phyloP scores from a whole-genome alignment of 1,140 invertebrate species.

The Phenacoccus solenopsis region DNA sequence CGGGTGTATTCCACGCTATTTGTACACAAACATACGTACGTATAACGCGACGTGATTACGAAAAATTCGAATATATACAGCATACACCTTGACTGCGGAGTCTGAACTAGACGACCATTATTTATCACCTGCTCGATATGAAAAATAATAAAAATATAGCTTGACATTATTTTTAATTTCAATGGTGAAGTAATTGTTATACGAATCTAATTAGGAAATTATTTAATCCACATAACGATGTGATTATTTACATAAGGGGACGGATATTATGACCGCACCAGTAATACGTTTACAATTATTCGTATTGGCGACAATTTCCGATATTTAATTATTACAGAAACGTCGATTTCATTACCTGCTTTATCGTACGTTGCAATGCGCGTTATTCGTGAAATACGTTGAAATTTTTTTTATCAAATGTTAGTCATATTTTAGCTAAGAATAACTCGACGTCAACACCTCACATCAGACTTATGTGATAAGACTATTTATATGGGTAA shows the following conservation, averaged over 20 bases:
- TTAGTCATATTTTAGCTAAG: neutral
- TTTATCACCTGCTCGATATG: no score
- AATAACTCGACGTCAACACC: neutral
- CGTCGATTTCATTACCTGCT: neutral
- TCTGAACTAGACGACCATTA: no score
- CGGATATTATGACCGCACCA: neutral
- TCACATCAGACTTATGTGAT: no score
- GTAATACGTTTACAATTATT: neutral
- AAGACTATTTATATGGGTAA: no score
- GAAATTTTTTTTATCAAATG: neutral
- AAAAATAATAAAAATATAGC: no score
- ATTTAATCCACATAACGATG: neutral
- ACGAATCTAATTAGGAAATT: neutral
- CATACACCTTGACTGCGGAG: no score
- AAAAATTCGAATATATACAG: no score
- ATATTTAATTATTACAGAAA: constrained; percentile 11
- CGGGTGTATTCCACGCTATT: no score
- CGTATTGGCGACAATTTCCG: neutral
- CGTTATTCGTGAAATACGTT: neutral
- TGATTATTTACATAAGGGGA: neutral
- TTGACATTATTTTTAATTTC: no score
- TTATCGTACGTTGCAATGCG: neutral
- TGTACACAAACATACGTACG: no score
- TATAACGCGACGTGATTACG: no score
- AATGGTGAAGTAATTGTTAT: no score